Conservation (phyloP, 1,140 invertebrate genomes). For the Platyura marginata region DNA sequence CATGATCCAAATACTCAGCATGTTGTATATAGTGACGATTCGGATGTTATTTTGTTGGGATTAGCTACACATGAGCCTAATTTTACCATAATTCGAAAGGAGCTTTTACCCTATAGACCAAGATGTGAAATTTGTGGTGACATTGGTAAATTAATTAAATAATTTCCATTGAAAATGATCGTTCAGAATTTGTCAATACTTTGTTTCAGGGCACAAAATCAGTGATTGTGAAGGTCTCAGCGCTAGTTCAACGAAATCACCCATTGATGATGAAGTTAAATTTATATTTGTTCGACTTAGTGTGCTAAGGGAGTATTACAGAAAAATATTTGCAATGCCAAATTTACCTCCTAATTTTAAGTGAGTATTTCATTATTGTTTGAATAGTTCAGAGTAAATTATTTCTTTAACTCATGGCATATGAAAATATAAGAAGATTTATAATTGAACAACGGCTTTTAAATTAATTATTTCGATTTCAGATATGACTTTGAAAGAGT, state of each 20-base stretch:
- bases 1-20: conserved; percentile 98
- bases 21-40: conserved; percentile 94
- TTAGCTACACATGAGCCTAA: conserved; percentile 97
- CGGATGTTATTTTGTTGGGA: conserved; percentile 97
- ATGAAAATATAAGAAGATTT: no score
- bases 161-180: conserved; percentile 1
- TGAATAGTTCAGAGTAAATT: no score
- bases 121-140: conserved; percentile 94
- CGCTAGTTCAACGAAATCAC: conserved; percentile 22
- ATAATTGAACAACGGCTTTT: no score
- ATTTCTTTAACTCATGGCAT: neutral
- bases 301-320: conserved; percentile 89
- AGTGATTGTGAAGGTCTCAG: conserved; percentile 73
- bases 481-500: conserved; percentile 72
- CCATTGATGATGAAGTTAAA: conserved; percentile 44
- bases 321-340: conserved; percentile 79
- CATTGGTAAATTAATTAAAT: conserved; percentile 51
- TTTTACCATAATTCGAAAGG: conserved; percentile 95
- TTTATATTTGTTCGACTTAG: conserved; percentile 84
- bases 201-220: conserved; percentile 94
- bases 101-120: conserved; percentile 95
- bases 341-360: conserved; percentile 86
- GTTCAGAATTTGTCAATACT: no score
- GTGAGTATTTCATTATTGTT: no score
- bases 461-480: neutral